phyloP scores from a whole-genome alignment of 2,797 vertebrate genomes.

The Gambusia yucatana region DNA sequence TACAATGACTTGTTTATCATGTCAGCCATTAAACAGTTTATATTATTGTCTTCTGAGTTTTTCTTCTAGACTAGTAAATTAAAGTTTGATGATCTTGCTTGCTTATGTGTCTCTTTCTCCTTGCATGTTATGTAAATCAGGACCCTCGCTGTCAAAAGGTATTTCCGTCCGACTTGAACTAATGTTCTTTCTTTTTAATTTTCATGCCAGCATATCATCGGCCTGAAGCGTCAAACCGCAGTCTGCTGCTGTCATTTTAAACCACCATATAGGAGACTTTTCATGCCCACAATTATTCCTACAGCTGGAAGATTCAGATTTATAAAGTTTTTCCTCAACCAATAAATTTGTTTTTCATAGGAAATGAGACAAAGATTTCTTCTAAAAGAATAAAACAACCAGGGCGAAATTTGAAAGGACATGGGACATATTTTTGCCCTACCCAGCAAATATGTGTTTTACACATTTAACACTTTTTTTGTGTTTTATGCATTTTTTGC shows the following conservation, averaged over 20 bases:
- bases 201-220: conserved; percentile 34
- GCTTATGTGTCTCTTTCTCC: conserved; percentile 25
- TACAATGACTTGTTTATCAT: conserved; percentile 12
- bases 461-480: no score
- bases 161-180: conserved; percentile 30
- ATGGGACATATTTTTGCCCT: no score
- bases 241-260: neutral
- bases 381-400: neutral
- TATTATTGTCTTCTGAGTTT: conserved; percentile 6
- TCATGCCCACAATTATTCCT: neutral
- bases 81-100: conserved; percentile 25
- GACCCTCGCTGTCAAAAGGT: conserved; percentile 31
- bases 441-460: no score
- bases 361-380: neutral
- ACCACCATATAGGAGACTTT: neutral
- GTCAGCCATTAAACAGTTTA: neutral
- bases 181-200: conserved; percentile 34
- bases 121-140: conserved; percentile 20
- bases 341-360: neutral
- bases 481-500: no score
- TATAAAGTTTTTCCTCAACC: neutral
- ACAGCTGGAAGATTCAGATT: neutral
- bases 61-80: neutral
- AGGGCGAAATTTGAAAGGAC: no score
- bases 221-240: conserved; percentile 11